Evolutionary conservation across 2,113 vertebrate species (phyloP).

Genomic region (Anoplopoma fimbria): DNA sequence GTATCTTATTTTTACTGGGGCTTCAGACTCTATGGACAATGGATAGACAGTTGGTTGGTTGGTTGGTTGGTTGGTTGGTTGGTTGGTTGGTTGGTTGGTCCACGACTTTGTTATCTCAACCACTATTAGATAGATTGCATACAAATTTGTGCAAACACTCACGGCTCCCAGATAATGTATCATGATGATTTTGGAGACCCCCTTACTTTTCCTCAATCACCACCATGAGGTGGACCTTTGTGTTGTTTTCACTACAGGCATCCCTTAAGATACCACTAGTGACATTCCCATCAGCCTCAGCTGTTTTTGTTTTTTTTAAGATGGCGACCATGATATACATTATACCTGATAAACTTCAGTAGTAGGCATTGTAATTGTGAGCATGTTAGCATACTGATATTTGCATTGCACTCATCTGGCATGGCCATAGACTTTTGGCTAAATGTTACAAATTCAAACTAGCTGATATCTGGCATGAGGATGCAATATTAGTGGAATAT

Average conservation of each 20-base stretch:
- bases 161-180: not conserved
- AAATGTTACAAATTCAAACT: not conserved
- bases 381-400: not conserved
- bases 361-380: not conserved
- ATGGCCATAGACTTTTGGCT: not conserved
- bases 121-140: not conserved
- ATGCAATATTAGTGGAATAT: not conserved
- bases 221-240: not conserved
- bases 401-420: not conserved
- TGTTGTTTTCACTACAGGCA: not conserved
- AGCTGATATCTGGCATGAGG: not conserved
- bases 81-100: not conserved
- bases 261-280: no score
- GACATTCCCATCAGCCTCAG: no score
- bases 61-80: not conserved
- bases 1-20: not conserved
- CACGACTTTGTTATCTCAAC: not conserved
- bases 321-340: no score
- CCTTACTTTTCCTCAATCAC: not conserved
- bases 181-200: not conserved
- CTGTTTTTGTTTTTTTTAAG: no score
- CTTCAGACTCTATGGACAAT: not conserved
- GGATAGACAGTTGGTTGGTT: not conserved
- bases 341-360: not conserved
- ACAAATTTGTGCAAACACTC: not conserved